Conservation (phyloP, 2,888 invertebrate genomes). For the Liposcelis brunnea region DNA sequence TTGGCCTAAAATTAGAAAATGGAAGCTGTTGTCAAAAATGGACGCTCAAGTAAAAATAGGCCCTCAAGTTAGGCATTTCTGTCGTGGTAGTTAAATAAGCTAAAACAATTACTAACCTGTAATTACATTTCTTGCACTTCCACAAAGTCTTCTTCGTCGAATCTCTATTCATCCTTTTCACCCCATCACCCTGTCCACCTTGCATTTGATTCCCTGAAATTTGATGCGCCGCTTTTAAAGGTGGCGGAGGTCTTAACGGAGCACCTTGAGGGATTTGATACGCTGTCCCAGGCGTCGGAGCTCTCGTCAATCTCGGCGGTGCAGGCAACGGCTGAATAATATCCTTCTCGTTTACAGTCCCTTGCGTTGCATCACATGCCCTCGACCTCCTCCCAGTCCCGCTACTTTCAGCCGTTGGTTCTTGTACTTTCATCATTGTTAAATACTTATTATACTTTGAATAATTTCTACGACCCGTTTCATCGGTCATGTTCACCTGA, state of each 20-base stretch:
- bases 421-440: constrained; percentile 40
- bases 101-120: constrained; percentile 55
- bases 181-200: constrained; percentile 35
- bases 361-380: not conserved
- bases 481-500: constrained; percentile 77
- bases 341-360: constrained; percentile 1
- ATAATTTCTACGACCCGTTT: constrained; percentile 77
- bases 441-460: constrained; percentile 85
- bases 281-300: constrained; percentile 9
- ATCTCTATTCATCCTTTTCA: too few species aligned
- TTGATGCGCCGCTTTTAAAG: constrained; percentile 11
- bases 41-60: too few species aligned
- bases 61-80: too few species aligned
- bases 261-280: not conserved
- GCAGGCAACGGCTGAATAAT: constrained; percentile 12
- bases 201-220: constrained; percentile 14
- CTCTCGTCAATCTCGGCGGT: constrained; percentile 14
- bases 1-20: too few species aligned
- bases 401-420: constrained; percentile 17
- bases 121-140: constrained; percentile 83
- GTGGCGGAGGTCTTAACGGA: constrained; percentile 12
- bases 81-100: too few species aligned
- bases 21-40: too few species aligned
- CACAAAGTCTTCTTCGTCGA: constrained; percentile 50
- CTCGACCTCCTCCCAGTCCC: constrained; percentile 14